phyloP scores from a whole-genome alignment of 2,888 invertebrate species.

The Halictus quadricinctus region DNA sequence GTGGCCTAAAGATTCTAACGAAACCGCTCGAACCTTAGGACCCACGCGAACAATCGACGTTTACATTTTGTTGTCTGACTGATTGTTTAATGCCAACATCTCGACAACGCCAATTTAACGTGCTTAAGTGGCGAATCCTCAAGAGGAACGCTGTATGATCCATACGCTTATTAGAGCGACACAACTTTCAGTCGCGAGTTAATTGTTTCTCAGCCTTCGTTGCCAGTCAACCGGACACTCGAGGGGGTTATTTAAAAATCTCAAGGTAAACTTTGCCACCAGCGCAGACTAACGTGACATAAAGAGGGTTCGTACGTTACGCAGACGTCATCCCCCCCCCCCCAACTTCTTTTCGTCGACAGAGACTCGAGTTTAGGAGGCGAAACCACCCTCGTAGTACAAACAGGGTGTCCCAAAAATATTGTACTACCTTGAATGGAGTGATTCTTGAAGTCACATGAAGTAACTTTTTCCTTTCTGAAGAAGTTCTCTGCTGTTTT shows the following conservation, averaged over 20 bases:
- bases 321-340: background rate
- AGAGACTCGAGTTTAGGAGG: background rate
- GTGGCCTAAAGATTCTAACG: no score
- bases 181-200: slow-evolving; percentile 25
- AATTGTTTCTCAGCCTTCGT: slow-evolving; percentile 31
- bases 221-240: slow-evolving; percentile 34
- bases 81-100: background rate
- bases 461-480: no score
- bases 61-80: background rate
- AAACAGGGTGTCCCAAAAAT: no score
- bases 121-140: background rate
- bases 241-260: slow-evolving; percentile 35
- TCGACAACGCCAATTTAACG: background rate
- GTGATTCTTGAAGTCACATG: no score
- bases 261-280: slow-evolving; percentile 17
- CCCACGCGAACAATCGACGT: no score
- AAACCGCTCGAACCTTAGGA: no score
- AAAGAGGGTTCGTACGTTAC: background rate
- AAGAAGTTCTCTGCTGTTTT: no score
- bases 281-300: slow-evolving; percentile 7
- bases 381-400: background rate
- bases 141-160: background rate
- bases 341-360: background rate
- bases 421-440: no score
- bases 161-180: slow-evolving; percentile 14